Conservation (phyloP, 2,113 vertebrate genomes). For the Lathamus discolor region DNA sequence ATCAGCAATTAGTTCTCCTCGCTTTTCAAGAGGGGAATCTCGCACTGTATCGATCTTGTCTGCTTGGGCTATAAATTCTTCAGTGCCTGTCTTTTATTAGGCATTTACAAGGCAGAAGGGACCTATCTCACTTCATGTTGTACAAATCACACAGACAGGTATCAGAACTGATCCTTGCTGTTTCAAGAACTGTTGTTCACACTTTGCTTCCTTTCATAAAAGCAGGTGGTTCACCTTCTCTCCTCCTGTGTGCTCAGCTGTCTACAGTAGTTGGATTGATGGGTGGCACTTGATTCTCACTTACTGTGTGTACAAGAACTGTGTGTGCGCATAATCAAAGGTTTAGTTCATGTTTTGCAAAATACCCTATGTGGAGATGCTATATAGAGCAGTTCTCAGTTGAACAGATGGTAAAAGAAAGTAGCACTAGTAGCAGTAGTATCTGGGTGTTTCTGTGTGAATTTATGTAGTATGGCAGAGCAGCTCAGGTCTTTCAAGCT, state of each 20-base stretch:
- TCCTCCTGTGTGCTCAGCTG: neutral
- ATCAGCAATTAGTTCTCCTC: neutral
- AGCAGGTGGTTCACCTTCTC: neutral
- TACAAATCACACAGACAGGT: neutral
- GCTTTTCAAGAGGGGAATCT: neutral
- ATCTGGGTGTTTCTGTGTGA: neutral
- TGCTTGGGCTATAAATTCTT: neutral
- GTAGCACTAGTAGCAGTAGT: neutral
- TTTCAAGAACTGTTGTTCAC: neutral
- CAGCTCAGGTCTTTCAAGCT: neutral
- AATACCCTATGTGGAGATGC: neutral
- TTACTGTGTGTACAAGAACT: accelerated
- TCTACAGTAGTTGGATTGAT: accelerated
- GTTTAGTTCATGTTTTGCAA: neutral
- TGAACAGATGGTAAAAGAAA: neutral
- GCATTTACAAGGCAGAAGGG: neutral
- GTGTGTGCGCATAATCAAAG: neutral
- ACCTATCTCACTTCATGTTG: accelerated
- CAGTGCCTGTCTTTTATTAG: neutral
- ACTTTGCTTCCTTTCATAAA: neutral
- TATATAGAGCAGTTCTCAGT: neutral
- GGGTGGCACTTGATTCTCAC: neutral
- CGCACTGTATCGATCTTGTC: neutral
- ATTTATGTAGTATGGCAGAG: neutral
- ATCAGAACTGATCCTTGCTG: neutral